Conservation (phyloP, 2,113 vertebrate genomes). For the Ictalurus furcatus region DNA sequence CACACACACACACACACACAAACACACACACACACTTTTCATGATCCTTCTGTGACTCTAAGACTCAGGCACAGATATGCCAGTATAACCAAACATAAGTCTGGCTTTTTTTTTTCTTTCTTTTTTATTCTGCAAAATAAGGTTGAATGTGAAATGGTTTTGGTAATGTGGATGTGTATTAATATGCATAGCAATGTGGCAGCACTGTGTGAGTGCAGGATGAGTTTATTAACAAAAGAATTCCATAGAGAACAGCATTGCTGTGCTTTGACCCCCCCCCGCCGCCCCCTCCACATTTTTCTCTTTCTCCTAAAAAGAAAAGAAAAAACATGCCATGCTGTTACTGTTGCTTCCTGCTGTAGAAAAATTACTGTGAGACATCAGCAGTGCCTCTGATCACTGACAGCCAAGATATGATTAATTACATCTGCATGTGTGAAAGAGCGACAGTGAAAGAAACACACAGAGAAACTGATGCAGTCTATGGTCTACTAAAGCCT, state of each 20-base stretch:
- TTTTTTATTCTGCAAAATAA: neutral
- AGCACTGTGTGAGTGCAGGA: slow-evolving; percentile 10
- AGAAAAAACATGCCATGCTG: slow-evolving; percentile 22
- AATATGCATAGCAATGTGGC: slow-evolving; percentile 28
- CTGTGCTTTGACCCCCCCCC: slow-evolving; percentile 6
- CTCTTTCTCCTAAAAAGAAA: neutral
- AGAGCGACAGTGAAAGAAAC: slow-evolving; percentile 15
- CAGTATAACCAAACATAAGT: neutral
- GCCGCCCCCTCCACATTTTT: neutral
- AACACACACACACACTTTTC: neutral
- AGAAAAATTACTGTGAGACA: slow-evolving; percentile 29
- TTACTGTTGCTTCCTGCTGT: slow-evolving; percentile 48
- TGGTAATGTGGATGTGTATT: slow-evolving; percentile 1
- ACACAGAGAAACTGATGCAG: slow-evolving; percentile 1
- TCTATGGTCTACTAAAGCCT: slow-evolving; percentile 31
- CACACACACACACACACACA: neutral
- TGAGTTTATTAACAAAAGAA: slow-evolving; percentile 26
- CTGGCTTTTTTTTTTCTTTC: neutral
- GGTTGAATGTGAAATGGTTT: neutral
- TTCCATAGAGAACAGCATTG: slow-evolving; percentile 32
- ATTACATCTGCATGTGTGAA: slow-evolving; percentile 41
- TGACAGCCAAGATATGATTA: slow-evolving; percentile 50
- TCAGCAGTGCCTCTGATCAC: slow-evolving; percentile 36
- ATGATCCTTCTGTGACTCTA: too few species aligned
- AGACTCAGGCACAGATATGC: neutral